Percentiles rank a stretch among this genome's conserved stretches.
Evolutionary conservation across 2,797 vertebrate species (phyloP).

Genomic region (Mus caroli): DNA sequence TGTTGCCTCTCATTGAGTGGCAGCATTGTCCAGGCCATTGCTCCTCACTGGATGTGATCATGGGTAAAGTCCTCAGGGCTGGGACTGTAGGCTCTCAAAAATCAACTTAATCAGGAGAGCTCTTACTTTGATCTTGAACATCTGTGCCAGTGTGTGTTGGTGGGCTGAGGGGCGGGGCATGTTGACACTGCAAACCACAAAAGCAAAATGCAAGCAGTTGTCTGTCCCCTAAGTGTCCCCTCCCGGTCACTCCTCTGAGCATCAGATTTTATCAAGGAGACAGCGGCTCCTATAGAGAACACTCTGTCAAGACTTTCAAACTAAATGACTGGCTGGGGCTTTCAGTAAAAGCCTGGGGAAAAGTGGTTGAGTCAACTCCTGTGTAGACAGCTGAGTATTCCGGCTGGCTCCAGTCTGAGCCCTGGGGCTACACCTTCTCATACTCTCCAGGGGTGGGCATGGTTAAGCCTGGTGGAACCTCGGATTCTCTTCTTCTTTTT

Average conservation of each 20-base stretch:
- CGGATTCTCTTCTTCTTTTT: conserved; percentile 18
- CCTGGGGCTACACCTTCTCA: background rate
- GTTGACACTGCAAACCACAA: background rate
- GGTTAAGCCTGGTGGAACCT: background rate
- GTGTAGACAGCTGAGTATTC: too few species aligned
- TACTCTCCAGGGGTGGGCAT: background rate
- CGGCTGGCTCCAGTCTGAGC: background rate
- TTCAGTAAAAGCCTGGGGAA: background rate
- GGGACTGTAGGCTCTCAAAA: background rate
- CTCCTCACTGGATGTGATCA: background rate
- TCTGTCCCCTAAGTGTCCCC: background rate
- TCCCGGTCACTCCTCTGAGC: background rate
- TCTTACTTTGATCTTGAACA: background rate
- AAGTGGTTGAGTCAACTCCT: background rate
- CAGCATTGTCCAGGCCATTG: fast-evolving
- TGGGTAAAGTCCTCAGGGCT: background rate
- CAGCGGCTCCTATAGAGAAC: fast-evolving
- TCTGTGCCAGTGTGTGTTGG: background rate
- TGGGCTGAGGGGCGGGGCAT: background rate
- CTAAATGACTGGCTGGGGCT: background rate
- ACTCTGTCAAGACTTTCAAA: background rate
- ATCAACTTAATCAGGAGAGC: background rate
- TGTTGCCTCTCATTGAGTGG: background rate
- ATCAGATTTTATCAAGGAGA: background rate
- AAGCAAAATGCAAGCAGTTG: background rate